Evolutionary conservation across 2,113 vertebrate genomes (phyloP).

Genomic region (Heterotis niloticus): DNA sequence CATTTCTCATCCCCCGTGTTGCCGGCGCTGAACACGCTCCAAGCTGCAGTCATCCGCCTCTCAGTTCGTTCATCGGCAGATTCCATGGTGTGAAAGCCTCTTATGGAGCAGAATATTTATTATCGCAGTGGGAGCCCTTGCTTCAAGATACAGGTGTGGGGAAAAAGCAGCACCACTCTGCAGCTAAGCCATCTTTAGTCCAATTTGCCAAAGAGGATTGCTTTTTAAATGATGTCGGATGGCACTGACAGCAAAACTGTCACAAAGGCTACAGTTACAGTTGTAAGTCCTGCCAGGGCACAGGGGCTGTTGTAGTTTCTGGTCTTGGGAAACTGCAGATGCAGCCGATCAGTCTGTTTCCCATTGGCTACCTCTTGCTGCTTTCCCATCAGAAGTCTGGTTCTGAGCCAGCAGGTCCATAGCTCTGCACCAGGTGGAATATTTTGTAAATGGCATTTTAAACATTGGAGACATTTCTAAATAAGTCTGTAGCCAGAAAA

Average conservation of each 20-base stretch:
- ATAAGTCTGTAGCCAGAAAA: not conserved
- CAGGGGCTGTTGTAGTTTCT: slow-evolving; percentile 25
- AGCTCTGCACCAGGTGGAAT: not conserved
- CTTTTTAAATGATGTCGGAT: not conserved
- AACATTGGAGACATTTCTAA: not conserved
- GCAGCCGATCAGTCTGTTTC: slow-evolving; percentile 33
- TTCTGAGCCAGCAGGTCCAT: slow-evolving; percentile 18
- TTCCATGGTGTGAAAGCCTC: not conserved
- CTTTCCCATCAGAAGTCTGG: slow-evolving; percentile 27
- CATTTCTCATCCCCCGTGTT: not conserved
- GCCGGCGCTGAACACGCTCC: not conserved
- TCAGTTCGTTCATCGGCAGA: not conserved
- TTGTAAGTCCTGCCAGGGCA: slow-evolving; percentile 24
- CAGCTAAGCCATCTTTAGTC: not conserved
- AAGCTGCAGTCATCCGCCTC: not conserved
- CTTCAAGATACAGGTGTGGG: not conserved
- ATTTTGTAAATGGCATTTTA: not conserved
- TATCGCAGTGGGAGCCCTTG: not conserved
- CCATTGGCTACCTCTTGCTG: not conserved
- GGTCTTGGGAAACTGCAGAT: slow-evolving; percentile 11
- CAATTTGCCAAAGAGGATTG: not conserved
- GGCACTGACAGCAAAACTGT: slow-evolving; percentile 14
- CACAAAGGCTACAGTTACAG: slow-evolving; percentile 27
- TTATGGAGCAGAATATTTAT: not conserved
- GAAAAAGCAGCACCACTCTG: not conserved